Evolutionary conservation across 2,797 vertebrate genomes (phyloP).

Genomic region (Darevskia mixta): DNA sequence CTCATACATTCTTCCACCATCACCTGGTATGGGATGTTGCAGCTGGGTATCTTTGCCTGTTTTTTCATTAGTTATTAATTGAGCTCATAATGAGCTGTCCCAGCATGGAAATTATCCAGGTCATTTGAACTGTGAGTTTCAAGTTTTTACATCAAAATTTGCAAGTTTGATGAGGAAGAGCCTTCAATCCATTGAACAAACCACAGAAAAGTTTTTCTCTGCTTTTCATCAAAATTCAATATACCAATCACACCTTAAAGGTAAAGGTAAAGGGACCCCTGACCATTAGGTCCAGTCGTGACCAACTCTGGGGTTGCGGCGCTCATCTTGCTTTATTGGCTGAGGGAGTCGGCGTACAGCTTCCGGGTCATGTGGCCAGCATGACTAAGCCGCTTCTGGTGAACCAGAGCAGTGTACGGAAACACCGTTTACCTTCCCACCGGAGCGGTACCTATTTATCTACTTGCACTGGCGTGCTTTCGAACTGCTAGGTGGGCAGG

Average conservation of each 20-base stretch:
- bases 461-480: too few relatives aligned
- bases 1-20: not conserved
- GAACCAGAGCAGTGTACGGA: too few relatives aligned
- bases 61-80: conserved; percentile 5
- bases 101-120: conserved; percentile 26
- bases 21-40: not conserved
- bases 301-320: too few relatives aligned
- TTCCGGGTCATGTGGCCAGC: too few relatives aligned
- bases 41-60: not conserved
- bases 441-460: too few relatives aligned
- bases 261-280: too few relatives aligned
- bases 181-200: not conserved
- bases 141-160: not conserved
- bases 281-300: too few relatives aligned
- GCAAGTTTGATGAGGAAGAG: not conserved
- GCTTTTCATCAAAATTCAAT: not conserved
- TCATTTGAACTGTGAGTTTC: not conserved
- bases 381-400: too few relatives aligned
- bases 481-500: too few relatives aligned
- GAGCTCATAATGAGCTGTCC: not conserved
- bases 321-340: too few relatives aligned
- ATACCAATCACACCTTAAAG: not conserved
- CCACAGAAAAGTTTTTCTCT: not conserved
- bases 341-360: too few relatives aligned
- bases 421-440: too few relatives aligned